Percentiles rank a stretch among this genome's conserved stretches.
Conservation (phyloP, 2,888 invertebrate genomes). For the Heliconius erato region DNA sequence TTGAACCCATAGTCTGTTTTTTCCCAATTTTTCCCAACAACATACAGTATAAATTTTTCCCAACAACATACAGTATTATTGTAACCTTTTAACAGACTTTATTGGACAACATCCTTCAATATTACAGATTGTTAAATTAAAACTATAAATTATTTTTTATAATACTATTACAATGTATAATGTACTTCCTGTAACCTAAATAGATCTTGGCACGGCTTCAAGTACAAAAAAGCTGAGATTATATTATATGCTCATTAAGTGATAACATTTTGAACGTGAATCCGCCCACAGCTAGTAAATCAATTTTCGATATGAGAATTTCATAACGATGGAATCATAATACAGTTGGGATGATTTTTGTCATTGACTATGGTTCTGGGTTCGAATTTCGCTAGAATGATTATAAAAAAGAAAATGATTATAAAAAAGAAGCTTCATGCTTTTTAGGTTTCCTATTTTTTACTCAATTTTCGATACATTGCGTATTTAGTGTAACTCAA, state of each 20-base stretch:
- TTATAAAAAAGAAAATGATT: too few relatives aligned
- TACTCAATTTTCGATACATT: too few relatives aligned
- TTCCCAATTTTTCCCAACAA: too few relatives aligned
- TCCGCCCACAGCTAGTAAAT: not conserved
- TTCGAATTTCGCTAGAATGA: not conserved
- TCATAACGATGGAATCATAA: not conserved
- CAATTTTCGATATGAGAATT: not conserved
- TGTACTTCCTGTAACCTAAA: constrained; percentile 11
- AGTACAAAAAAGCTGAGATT: not conserved
- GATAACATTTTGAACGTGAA: not conserved
- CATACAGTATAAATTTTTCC: too few relatives aligned
- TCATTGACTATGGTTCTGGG: not conserved
- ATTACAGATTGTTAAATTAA: not conserved
- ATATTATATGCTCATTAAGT: constrained; percentile 6
- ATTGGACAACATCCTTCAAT: too few relatives aligned
- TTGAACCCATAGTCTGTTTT: too few relatives aligned
- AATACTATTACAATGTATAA: not conserved
- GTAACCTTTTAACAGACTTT: too few relatives aligned
- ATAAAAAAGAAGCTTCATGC: too few relatives aligned
- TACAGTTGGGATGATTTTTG: not conserved
- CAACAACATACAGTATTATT: too few relatives aligned
- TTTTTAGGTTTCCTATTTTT: too few relatives aligned
- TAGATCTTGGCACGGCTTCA: constrained; percentile 2
- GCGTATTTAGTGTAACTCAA: too few relatives aligned
- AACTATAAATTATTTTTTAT: constrained; percentile 7